Evolutionary conservation across 1,140 invertebrate genomes (phyloP).

Genomic region (Condylostylus longicornis): DNA sequence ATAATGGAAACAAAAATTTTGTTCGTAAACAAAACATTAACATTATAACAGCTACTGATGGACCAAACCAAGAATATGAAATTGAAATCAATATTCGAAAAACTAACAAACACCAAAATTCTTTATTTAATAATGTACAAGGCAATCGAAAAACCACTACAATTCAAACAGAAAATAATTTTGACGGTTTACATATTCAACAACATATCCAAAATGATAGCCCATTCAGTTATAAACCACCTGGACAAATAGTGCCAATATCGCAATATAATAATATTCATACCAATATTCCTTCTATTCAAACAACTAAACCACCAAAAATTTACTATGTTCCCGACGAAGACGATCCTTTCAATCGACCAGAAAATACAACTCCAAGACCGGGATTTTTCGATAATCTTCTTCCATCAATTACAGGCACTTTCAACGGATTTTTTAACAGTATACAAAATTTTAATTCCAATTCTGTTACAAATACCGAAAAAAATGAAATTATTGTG

Average conservation of each 20-base stretch:
- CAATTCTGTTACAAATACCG: constrained; percentile 2
- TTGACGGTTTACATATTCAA: constrained; percentile 7
- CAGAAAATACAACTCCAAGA: constrained; percentile 14
- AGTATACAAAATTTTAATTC: constrained; percentile 2
- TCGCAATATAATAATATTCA: constrained; percentile 13
- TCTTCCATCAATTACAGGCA: constrained; percentile 18
- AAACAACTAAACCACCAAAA: constrained; percentile 1
- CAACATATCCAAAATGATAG: constrained; percentile 13
- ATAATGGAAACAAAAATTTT: constrained; percentile 14
- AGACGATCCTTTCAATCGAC: constrained; percentile 2
- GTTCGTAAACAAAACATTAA: constrained; percentile 22
- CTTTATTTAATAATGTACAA: neutral
- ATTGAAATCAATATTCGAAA: constrained; percentile 31
- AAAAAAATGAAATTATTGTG: too few relatives aligned
- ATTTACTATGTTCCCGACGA: neutral
- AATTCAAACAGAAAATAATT: neutral
- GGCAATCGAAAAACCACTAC: neutral
- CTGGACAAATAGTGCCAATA: constrained; percentile 13
- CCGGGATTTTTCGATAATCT: constrained; percentile 25
- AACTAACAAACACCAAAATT: constrained; percentile 28
- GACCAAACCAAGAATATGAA: constrained; percentile 24
- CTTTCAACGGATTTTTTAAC: constrained; percentile 14
- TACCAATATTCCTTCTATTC: constrained; percentile 12
- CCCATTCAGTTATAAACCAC: constrained; percentile 17
- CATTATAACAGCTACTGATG: constrained; percentile 21